Evolutionary conservation across 1,140 invertebrate genomes (phyloP).

Genomic region (Gryllus bimaculatus): DNA sequence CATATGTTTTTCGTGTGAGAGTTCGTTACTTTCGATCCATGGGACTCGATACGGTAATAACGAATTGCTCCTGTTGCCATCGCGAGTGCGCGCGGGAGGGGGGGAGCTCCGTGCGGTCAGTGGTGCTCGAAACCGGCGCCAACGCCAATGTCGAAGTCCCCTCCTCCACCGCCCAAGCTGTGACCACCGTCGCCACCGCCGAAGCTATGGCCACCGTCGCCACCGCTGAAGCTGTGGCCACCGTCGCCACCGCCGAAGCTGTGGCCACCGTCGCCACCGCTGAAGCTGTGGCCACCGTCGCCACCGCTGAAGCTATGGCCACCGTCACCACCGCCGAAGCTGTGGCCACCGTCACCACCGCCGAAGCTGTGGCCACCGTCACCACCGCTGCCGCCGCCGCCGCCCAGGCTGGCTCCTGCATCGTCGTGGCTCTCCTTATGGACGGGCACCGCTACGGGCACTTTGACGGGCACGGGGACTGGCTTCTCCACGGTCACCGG

Average conservation of each 20-base stretch:
- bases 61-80: no score
- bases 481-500: slow-evolving; percentile 7
- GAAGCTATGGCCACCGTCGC: background rate
- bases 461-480: slow-evolving; percentile 17
- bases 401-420: slow-evolving; percentile 14
- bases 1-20: no score
- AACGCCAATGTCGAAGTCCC: slow-evolving; percentile 26
- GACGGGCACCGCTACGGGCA: background rate
- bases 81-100: no score
- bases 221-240: slow-evolving; percentile 20
- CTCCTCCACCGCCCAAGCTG: slow-evolving; percentile 9
- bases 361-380: background rate
- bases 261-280: no score
- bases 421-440: background rate
- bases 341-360: slow-evolving; percentile 16
- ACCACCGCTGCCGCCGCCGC: slow-evolving; percentile 23
- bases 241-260: slow-evolving; percentile 23
- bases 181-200: background rate
- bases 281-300: slow-evolving; percentile 14
- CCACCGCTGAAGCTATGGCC: background rate
- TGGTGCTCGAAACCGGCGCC: slow-evolving; percentile 25
- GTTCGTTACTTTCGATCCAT: no score
- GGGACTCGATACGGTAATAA: no score
- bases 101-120: background rate
- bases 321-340: background rate